Evolutionary conservation across 2,113 vertebrate species (phyloP).

Genomic region (Hippocampus guttulatus): DNA sequence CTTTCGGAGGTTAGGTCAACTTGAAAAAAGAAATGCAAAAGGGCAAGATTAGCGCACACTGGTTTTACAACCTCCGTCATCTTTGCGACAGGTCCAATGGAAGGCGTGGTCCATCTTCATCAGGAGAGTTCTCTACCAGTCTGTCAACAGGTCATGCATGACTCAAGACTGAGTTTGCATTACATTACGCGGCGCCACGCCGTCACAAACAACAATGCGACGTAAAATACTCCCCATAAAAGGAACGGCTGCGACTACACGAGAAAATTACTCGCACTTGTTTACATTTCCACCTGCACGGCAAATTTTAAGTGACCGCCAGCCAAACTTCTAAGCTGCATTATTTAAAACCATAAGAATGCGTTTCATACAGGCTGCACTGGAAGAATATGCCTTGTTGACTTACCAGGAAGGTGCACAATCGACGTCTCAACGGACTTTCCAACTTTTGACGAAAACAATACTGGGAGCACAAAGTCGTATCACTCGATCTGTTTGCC

Average conservation of each 20-base stretch:
- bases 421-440: not conserved
- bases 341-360: not conserved
- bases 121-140: not conserved
- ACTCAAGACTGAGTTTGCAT: not conserved
- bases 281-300: not conserved
- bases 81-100: not conserved
- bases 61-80: not conserved
- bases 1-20: not conserved
- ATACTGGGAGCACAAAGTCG: not conserved
- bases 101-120: not conserved
- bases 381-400: not conserved
- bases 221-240: not conserved
- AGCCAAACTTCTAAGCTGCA: not conserved
- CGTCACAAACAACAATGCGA: not conserved
- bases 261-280: not conserved
- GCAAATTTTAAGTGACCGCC: too few species aligned
- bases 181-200: not conserved
- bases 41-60: not conserved
- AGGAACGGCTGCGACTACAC: not conserved
- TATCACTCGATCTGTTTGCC: not conserved
- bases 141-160: not conserved
- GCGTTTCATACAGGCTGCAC: not conserved
- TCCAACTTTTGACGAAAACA: not conserved
- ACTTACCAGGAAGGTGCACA: not conserved
- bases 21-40: not conserved